Evolutionary conservation across 2,113 vertebrate genomes (phyloP).

Genomic region (Pongo abelii): DNA sequence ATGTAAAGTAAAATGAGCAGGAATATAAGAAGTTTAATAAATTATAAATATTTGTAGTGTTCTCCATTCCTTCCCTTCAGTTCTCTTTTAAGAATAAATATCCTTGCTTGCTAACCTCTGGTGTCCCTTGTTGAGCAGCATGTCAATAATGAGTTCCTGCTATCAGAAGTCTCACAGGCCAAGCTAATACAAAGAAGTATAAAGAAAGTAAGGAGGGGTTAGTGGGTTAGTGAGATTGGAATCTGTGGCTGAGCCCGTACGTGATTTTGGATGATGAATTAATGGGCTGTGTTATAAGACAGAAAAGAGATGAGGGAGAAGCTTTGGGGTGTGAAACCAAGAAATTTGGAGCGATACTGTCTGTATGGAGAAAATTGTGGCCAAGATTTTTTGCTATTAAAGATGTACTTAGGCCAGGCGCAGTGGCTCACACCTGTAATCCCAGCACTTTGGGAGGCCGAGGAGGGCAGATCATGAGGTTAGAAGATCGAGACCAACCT

Average conservation of each 20-base stretch:
- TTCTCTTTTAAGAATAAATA: background rate
- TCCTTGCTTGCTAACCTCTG: background rate
- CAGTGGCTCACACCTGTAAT: no score
- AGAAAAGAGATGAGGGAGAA: background rate
- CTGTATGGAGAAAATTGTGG: slow-evolving; percentile 6
- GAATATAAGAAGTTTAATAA: background rate
- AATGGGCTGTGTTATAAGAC: background rate
- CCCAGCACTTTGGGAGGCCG: no score
- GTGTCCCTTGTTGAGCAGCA: background rate
- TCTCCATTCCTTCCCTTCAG: background rate
- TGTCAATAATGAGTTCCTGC: background rate
- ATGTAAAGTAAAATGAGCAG: background rate
- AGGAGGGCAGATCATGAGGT: no score
- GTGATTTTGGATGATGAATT: background rate
- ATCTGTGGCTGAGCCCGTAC: background rate
- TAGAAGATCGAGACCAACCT: no score
- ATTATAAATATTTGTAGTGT: background rate
- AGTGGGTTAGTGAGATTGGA: background rate
- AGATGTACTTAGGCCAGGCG: background rate
- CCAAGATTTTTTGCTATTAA: background rate
- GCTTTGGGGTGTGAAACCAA: background rate
- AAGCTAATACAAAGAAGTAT: background rate
- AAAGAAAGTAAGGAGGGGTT: background rate
- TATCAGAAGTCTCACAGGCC: background rate
- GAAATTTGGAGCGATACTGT: background rate